These are phyloP conservation scores for Umimayanthus kanabou DNA, from an alignment of 92 coral and sea anemone species.

Conservation along the genomic window DNA sequence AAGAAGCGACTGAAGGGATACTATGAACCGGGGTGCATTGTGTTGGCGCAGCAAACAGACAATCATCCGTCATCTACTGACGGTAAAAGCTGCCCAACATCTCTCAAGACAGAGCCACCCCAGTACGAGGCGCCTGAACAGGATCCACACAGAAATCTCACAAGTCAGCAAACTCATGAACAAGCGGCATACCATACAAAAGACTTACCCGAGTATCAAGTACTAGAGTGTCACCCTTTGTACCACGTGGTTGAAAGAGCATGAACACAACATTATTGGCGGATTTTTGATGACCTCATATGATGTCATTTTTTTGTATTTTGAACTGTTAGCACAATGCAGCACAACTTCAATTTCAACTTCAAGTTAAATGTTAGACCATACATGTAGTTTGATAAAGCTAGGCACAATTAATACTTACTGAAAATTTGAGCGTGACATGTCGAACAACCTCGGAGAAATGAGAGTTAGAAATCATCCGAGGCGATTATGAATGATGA, in stretches of 20 bases:
- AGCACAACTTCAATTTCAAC: no score
- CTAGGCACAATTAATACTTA: no score
- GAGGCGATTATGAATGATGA: no score
- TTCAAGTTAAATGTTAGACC: no score
- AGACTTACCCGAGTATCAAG: background rate
- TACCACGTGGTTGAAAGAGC: background rate
- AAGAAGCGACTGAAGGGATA: slow-evolving; percentile 8
- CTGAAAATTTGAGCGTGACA: no score
- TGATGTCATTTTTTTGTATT: no score
- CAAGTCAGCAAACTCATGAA: background rate
- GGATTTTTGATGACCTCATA: no score
- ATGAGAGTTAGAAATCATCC: no score
- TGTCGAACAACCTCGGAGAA: no score
- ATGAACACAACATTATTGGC: no score
- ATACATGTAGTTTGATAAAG: no score
- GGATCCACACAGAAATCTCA: background rate
- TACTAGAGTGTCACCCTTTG: background rate
- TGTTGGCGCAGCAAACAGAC: background rate
- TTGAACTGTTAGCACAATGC: no score
- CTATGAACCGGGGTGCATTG: slow-evolving; percentile 28
- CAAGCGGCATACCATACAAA: background rate
- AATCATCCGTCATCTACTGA: background rate
- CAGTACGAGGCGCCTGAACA: background rate
- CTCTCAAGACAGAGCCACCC: background rate
- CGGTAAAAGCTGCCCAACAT: background rate